Conservation (phyloP, 2,888 invertebrate species). For the Macaria notata region DNA sequence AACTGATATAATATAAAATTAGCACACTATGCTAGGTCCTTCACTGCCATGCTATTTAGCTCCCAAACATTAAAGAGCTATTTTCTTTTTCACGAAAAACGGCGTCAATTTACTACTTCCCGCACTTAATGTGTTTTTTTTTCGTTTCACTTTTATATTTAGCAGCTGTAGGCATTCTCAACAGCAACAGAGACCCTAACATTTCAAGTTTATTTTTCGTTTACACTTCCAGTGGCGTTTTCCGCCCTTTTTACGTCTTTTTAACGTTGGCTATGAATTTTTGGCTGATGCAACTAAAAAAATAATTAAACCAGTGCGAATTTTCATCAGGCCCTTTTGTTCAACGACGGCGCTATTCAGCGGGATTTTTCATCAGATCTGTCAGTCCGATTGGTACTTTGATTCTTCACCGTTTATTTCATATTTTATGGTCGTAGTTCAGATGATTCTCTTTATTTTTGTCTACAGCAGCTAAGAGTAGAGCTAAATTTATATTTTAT, state of each 20-base stretch:
- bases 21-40: too few species aligned
- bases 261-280: constrained; percentile 34
- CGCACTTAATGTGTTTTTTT: too few species aligned
- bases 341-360: constrained; percentile 26
- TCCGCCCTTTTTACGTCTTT: constrained; percentile 31
- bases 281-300: constrained; percentile 32
- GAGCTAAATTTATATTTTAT: too few species aligned
- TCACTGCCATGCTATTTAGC: too few species aligned
- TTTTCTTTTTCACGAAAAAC: too few species aligned
- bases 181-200: constrained; percentile 17
- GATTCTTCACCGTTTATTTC: constrained; percentile 16
- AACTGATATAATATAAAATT: too few species aligned
- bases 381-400: constrained; percentile 22
- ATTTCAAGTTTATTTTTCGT: constrained; percentile 28
- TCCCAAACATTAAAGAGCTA: too few species aligned
- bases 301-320: constrained; percentile 34
- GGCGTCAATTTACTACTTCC: too few species aligned
- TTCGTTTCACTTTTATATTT: too few species aligned
- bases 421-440: not conserved
- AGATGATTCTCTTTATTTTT: not conserved
- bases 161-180: constrained; percentile 9
- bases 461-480: too few species aligned
- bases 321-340: constrained; percentile 32
- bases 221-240: constrained; percentile 26
- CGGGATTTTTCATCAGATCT: constrained; percentile 24